These are phyloP conservation scores for Monoplex corrugatus DNA, from an alignment of 2,888 invertebrate genomes.

Conservation along the genomic window DNA sequence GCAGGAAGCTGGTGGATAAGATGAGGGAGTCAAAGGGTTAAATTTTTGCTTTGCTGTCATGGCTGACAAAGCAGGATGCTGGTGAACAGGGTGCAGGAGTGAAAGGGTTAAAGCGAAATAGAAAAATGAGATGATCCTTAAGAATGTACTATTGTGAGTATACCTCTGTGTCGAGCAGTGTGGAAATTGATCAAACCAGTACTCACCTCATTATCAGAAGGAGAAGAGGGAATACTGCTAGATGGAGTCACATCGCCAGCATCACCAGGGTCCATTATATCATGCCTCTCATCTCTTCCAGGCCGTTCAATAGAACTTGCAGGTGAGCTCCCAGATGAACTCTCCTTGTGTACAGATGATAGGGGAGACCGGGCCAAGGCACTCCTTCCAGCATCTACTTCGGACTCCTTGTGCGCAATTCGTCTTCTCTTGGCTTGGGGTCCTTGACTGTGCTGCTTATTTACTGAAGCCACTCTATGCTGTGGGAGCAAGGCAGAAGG, in stretches of 20 bases:
- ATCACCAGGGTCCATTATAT: background rate
- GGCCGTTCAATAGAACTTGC: no score
- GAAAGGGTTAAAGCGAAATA: no score
- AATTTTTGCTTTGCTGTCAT: no score
- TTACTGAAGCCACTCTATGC: background rate
- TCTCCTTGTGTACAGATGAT: background rate
- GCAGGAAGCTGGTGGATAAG: no score
- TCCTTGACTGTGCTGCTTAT: background rate
- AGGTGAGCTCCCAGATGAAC: background rate
- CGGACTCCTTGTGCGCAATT: background rate
- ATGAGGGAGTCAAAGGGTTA: no score
- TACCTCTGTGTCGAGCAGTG: no score
- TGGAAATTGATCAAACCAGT: no score
- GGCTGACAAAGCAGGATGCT: no score
- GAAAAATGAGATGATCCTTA: no score
- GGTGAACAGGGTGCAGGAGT: no score
- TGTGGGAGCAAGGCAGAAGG: slow-evolving; percentile 22
- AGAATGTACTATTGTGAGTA: no score
- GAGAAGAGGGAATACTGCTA: slow-evolving; percentile 31
- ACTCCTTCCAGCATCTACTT: background rate
- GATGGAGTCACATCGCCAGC: background rate
- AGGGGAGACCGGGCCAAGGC: background rate
- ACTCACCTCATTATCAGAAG: slow-evolving; percentile 25
- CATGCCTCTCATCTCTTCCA: no score
- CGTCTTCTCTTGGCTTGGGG: background rate